Evolutionary conservation across 1,140 invertebrate species (phyloP), one percentile per base, ranked within the genome.

Genomic region (Onthophagus taurus): DNA sequence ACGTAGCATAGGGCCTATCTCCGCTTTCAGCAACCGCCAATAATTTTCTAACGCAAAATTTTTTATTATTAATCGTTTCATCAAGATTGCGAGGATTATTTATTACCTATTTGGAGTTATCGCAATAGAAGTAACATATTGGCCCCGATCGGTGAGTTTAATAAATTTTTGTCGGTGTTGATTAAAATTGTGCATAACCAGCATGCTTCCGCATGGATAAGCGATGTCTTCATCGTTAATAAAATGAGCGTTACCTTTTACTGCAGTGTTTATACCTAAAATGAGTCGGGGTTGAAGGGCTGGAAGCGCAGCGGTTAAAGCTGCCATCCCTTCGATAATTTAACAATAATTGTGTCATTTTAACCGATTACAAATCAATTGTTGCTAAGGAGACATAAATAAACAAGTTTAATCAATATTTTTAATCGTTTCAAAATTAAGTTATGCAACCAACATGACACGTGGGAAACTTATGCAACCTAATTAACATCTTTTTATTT

Each of bases 51-150:
- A 34, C 55, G 63, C 60, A 46, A 49, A 45, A 31, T 21, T 31
- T 44, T n/a, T n/a, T n/a, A n/a, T n/a, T n/a, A n/a, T n/a, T n/a
- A n/a, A n/a, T n/a, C n/a, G n/a, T n/a, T n/a, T n/a, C n/a, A n/a
- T n/a, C n/a, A n/a, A n/a, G n/a, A n/a, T n/a, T n/a, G n/a, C n/a
- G n/a, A n/a, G n/a, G n/a, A n/a, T n/a, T n/a, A n/a, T n/a, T n/a
- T n/a, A n/a, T 68, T 68, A 82, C 80, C 74, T 81, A 53, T 80
- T 81, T 6, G 76, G 75, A 12, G 77, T 70, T 5, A 83, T 59
- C 0, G 69, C 64, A 38, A 83, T 67, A n/a, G 74, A 69, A 44
- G 70, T 76, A 19, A 75, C 57, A 37, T 65, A 55, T 44, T 63
- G 55, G 23, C 71, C 72, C 55, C 72, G 74, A 35, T 75, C 72